A percentile compares a stretch with the other conserved stretches of the same genome.
Evolutionary conservation across 2,113 vertebrate genomes (phyloP).

Genomic region (Mustelus asterias): DNA sequence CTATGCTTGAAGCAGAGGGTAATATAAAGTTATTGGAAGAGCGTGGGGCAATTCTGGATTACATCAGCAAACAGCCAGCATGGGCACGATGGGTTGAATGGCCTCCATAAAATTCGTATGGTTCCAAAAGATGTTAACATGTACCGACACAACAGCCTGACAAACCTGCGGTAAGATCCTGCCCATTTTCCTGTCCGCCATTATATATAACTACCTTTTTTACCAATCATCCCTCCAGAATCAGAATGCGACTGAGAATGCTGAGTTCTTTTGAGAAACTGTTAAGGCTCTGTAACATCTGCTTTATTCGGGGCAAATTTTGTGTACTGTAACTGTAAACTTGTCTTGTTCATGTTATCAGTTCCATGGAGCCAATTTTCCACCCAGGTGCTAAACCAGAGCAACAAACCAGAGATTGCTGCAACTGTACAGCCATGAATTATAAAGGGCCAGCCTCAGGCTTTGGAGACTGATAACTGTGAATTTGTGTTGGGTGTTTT

Average conservation of each 20-base stretch:
- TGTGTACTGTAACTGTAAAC: too few species aligned
- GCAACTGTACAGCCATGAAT: background rate
- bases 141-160: too few species aligned
- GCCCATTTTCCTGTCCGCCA: too few species aligned
- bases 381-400: background rate
- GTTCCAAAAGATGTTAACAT: background rate
- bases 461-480: background rate
- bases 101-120: background rate
- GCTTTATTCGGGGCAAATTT: too few species aligned
- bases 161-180: too few species aligned
- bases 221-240: too few species aligned
- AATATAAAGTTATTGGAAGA: background rate
- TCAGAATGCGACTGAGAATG: too few species aligned
- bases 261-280: too few species aligned
- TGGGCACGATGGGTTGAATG: background rate
- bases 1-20: background rate
- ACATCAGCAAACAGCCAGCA: background rate
- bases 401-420: background rate
- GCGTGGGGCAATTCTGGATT: background rate
- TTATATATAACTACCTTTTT: too few species aligned
- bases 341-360: background rate
- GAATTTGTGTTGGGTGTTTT: background rate
- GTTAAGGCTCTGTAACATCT: too few species aligned
- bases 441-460: background rate
- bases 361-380: background rate